phyloP scores from a whole-genome alignment of 92 coral and sea anemone species.

The Epizoanthus illoricatus region DNA sequence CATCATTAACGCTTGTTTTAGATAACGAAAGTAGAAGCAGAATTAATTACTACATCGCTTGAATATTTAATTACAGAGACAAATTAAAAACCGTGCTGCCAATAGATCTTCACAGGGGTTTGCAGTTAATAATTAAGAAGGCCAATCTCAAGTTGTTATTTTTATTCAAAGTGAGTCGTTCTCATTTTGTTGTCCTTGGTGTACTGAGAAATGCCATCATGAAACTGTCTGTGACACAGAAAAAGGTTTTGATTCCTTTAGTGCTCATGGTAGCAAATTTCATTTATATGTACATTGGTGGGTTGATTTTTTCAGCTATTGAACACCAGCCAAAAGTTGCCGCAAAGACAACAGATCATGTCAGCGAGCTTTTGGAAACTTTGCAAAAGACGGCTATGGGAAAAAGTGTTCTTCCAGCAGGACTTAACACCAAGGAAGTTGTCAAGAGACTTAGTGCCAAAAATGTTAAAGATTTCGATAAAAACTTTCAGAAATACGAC shows the following conservation, averaged over 20 bases:
- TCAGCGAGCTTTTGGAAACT: conserved; percentile 59
- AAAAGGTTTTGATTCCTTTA: conserved; percentile 60
- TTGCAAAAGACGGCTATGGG: conserved; percentile 63
- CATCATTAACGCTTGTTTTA: neutral
- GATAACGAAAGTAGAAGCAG: neutral
- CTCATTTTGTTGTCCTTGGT: neutral
- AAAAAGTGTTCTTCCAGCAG: conserved; percentile 51
- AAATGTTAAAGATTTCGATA: conserved; percentile 56
- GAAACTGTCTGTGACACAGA: conserved; percentile 67
- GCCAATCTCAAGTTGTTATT: neutral
- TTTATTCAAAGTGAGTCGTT: neutral
- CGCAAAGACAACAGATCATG: conserved; percentile 53
- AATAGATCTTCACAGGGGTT: neutral
- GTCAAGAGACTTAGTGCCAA: conserved; percentile 53
- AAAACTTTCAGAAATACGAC: conserved; percentile 47
- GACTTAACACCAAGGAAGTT: conserved; percentile 54
- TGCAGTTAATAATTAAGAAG: neutral
- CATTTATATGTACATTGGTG: conserved; percentile 73
- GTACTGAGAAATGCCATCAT: conserved; percentile 24
- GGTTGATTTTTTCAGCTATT: conserved; percentile 68
- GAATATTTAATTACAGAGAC: neutral
- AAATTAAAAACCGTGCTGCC: neutral
- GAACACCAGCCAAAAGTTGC: conserved; percentile 56
- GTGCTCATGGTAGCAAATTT: conserved; percentile 70
- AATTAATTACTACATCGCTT: neutral